Percentiles rank a stretch among this genome's conserved stretches.
These are phyloP conservation scores for Conopomorpha cramerella DNA, from an alignment of 1,140 invertebrate genomes.

Conservation along the genomic window DNA sequence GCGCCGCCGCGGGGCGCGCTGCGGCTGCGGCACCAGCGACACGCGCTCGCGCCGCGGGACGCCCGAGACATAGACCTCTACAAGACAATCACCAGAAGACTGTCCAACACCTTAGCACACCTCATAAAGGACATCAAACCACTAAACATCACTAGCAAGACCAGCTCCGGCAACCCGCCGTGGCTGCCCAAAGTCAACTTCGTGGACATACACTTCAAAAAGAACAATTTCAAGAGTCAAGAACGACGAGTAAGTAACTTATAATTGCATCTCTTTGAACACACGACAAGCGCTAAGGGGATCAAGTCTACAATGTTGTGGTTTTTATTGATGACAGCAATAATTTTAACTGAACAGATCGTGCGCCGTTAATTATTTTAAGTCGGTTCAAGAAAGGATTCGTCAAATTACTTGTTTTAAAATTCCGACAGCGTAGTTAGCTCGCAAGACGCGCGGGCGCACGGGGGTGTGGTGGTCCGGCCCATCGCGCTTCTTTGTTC, in stretches of 20 bases:
- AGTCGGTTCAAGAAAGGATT: no score
- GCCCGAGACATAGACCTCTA: slow-evolving; percentile 26
- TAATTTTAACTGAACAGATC: no score
- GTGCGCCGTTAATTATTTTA: no score
- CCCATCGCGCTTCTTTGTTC: slow-evolving; percentile 41
- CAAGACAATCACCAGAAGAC: slow-evolving; percentile 18
- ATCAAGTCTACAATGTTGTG: no score
- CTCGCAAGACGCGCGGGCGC: background rate
- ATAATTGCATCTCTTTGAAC: no score
- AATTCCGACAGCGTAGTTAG: slow-evolving; percentile 43
- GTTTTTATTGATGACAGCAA: no score
- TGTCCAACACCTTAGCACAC: no score
- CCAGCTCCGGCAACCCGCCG: slow-evolving; percentile 18
- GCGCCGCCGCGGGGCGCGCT: slow-evolving; percentile 16
- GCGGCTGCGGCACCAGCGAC: slow-evolving; percentile 10
- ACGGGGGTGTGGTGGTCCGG: slow-evolving; percentile 29
- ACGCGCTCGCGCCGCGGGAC: no score
- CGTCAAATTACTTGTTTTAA: no score
- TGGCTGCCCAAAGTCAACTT: slow-evolving; percentile 49
- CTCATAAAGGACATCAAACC: background rate
- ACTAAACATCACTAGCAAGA: slow-evolving; percentile 19
- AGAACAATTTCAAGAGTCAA: no score
- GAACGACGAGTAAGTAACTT: no score
- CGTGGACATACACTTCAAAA: slow-evolving; percentile 38
- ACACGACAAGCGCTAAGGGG: no score